Conservation (phyloP, 1,140 invertebrate species). For the Coenobita brevimanus region DNA sequence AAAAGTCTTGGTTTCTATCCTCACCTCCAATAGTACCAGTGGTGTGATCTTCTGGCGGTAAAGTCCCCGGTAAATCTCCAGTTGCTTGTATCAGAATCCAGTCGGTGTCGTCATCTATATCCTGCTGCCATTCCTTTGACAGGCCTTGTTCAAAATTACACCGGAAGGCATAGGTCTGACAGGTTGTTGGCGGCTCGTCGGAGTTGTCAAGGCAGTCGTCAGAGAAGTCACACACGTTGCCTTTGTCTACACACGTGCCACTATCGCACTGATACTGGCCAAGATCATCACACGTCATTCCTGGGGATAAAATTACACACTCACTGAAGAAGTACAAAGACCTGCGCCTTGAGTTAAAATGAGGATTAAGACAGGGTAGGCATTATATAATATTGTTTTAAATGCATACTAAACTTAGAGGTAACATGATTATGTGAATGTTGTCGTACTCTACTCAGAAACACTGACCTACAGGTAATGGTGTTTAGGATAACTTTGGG, state of each 20-base stretch:
- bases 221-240: background rate
- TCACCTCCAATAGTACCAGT: background rate
- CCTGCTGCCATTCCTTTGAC: background rate
- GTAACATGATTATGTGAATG: too few relatives aligned
- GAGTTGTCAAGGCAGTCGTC: slow-evolving; percentile 35
- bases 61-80: slow-evolving; percentile 1
- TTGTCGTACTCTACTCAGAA: too few relatives aligned
- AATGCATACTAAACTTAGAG: too few relatives aligned
- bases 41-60: slow-evolving; percentile 6
- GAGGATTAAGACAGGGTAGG: too few relatives aligned
- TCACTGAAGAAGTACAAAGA: background rate
- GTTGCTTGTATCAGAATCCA: slow-evolving; percentile 22
- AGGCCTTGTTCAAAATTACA: slow-evolving; percentile 30
- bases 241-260: background rate
- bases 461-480: too few relatives aligned
- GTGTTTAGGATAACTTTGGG: too few relatives aligned
- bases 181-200: background rate
- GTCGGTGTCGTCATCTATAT: slow-evolving; percentile 15
- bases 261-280: slow-evolving; percentile 4
- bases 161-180: background rate
- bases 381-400: too few relatives aligned
- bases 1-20: too few relatives aligned
- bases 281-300: background rate
- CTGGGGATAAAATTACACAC: background rate
- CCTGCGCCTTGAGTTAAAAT: background rate